These are phyloP conservation scores for Genyomyrus donnyi DNA, from an alignment of 2,113 vertebrate species.

Conservation along the genomic window DNA sequence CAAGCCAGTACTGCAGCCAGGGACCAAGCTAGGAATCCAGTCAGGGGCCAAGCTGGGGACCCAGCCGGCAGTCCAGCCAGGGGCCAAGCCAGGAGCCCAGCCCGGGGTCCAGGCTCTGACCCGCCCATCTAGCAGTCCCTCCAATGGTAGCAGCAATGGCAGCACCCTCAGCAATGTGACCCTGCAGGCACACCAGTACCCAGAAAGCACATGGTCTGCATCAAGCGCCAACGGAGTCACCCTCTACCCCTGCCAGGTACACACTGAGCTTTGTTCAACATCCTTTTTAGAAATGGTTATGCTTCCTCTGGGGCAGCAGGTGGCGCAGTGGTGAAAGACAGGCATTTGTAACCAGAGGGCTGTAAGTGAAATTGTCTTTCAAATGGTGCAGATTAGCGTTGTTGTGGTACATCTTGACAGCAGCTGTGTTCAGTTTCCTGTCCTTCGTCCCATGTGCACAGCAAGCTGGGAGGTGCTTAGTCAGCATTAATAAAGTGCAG, in stretches of 20 bases:
- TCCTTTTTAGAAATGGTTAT: neutral
- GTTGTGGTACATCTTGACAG: neutral
- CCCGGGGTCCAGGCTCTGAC: slow-evolving; percentile 54
- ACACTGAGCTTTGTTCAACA: slow-evolving; percentile 32
- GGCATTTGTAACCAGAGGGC: neutral
- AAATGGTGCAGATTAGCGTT: neutral
- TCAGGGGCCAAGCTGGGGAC: slow-evolving; percentile 43
- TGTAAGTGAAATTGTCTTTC: neutral
- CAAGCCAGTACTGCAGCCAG: neutral
- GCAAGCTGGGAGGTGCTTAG: neutral
- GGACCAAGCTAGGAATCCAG: slow-evolving; percentile 65
- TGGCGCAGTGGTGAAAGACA: neutral
- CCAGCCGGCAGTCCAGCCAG: slow-evolving; percentile 33
- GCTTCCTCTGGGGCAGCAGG: neutral
- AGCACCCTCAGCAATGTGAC: slow-evolving; percentile 66
- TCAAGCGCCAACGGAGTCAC: slow-evolving; percentile 70
- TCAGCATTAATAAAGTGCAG: neutral
- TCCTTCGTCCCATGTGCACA: neutral
- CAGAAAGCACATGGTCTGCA: slow-evolving; percentile 69
- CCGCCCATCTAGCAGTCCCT: slow-evolving; percentile 59
- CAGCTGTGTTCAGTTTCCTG: neutral
- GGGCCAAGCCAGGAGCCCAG: slow-evolving; percentile 49
- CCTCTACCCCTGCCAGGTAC: slow-evolving; percentile 76
- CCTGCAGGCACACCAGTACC: slow-evolving; percentile 77
- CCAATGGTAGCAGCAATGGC: slow-evolving; percentile 53